These are phyloP conservation scores for Telmatochromis sp. DNA, from an alignment of 2,113 vertebrate genomes.

Conservation along the genomic window DNA sequence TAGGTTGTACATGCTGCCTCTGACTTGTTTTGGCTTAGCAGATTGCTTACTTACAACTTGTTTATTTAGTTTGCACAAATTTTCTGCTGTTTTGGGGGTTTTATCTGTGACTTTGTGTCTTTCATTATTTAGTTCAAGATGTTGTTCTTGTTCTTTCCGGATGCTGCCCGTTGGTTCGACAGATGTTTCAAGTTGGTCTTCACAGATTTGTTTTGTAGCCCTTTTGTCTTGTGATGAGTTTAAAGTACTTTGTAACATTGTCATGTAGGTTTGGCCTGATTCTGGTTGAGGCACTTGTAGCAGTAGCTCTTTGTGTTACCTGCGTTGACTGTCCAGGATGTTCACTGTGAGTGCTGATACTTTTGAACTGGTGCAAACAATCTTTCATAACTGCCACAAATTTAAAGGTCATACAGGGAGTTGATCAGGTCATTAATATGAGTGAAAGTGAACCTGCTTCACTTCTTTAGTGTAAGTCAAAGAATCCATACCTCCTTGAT, in stretches of 20 bases:
- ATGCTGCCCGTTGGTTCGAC: accelerated
- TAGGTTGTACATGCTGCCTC: accelerated
- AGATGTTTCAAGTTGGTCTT: background rate
- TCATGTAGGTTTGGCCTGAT: background rate
- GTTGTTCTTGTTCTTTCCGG: too few relatives aligned
- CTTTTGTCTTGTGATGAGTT: background rate
- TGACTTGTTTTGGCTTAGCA: accelerated
- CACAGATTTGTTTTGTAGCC: background rate
- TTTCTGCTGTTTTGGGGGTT: background rate
- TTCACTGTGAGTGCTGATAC: background rate
- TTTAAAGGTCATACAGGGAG: background rate
- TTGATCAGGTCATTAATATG: background rate
- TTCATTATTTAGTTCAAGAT: background rate
- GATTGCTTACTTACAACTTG: accelerated
- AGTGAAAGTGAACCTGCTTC: background rate
- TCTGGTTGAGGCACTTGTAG: background rate
- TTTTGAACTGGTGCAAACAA: background rate
- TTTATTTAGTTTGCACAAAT: background rate
- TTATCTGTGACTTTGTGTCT: background rate
- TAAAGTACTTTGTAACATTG: background rate
- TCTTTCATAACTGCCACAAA: background rate
- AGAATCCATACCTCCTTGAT: background rate
- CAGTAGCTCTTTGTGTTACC: background rate
- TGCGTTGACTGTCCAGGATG: background rate
- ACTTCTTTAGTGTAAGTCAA: background rate